Base-by-base conservation (phyloP, 2,888 invertebrate genomes). In the Epinotia ramella region DNA sequence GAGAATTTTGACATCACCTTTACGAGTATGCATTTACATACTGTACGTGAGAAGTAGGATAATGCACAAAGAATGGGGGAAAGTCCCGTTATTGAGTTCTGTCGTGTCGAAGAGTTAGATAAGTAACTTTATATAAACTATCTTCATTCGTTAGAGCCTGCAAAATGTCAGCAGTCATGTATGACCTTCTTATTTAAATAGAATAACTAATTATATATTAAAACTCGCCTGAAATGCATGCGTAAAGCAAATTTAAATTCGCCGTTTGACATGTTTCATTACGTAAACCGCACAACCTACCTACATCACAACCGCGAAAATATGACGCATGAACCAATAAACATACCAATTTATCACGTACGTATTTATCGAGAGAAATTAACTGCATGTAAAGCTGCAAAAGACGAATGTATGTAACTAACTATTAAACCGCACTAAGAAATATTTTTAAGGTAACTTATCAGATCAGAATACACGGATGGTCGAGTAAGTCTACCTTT, bases 161-260 rank as follows among this genome's bases (percentile, higher is more conserved):
- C 6, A 49, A 49, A 49, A 49, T 49, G 16, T 49, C 0, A n/a
- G n/a, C 57, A 20, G n/a, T 9, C 11, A 18, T 18, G 6, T 4
- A 18, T 66, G 49, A 66, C 49, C 65, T 64, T 6, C 46, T 53
- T 53, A 28, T 53, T 53, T 53, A 53, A n/a, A 53, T 66, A 12
- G 49, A 57, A 57, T 57, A 11, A 18, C 57, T 11, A 11, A 18
- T 57, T 11, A 49, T 49, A 13, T 28, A 66, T 49, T 28, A 66
- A 66, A 28, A 66, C 4, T 16, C 16, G 49, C 20, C 13, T 46
- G 3, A 46, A 63, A 46, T 46, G 16, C 18, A 65, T n/a, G 65
- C 65, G 49, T 24, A 20, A 49, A 46, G 16, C 44, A 44, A 40
- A 20, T 46, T 63, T 46, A 18, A 20, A 46, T 40, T 44, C 20